A percentile compares a stretch with the other conserved stretches of the same genome.
Conservation (phyloP, 2,888 invertebrate species). For the Macropis europaea region DNA sequence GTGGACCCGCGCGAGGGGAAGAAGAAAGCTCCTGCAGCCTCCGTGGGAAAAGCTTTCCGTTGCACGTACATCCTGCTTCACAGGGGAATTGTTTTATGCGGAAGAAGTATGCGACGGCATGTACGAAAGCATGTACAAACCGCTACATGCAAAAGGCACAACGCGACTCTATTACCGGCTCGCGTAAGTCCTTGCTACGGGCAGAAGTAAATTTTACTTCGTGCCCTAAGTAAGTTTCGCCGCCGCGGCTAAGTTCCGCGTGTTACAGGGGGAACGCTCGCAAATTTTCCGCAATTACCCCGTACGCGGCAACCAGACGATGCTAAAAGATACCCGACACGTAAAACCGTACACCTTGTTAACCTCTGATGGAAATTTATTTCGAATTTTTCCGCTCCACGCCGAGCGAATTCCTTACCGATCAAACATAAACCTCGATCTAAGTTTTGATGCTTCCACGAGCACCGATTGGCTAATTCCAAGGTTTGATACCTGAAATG, state of each 20-base stretch:
- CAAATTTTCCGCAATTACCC: conserved; percentile 42
- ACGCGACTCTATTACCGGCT: conserved; percentile 47
- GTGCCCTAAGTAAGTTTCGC: conserved; percentile 44
- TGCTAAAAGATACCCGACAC: not conserved
- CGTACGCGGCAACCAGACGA: not conserved
- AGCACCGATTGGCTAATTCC: too few relatives aligned
- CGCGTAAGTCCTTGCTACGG: conserved; percentile 34
- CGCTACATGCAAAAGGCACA: conserved; percentile 39
- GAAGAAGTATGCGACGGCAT: conserved; percentile 13
- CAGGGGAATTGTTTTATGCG: conserved; percentile 47
- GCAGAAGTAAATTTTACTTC: conserved; percentile 55
- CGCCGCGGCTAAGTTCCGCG: conserved; percentile 39
- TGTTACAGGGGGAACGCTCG: conserved; percentile 20
- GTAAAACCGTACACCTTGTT: not conserved
- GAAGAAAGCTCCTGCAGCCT: conserved; percentile 19
- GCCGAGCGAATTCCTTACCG: not conserved
- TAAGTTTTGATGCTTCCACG: too few relatives aligned
- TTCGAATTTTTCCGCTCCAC: not conserved
- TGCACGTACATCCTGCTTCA: conserved; percentile 30
- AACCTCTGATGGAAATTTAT: conserved; percentile 7
- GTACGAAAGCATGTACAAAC: conserved; percentile 30
- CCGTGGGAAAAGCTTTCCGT: not conserved
- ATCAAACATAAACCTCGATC: too few relatives aligned
- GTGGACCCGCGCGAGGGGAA: not conserved
- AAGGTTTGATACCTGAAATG: too few relatives aligned